These are phyloP conservation scores for Drosophila equinoxialis DNA, from an alignment of 1,140 invertebrate species.

Conservation along the genomic window DNA sequence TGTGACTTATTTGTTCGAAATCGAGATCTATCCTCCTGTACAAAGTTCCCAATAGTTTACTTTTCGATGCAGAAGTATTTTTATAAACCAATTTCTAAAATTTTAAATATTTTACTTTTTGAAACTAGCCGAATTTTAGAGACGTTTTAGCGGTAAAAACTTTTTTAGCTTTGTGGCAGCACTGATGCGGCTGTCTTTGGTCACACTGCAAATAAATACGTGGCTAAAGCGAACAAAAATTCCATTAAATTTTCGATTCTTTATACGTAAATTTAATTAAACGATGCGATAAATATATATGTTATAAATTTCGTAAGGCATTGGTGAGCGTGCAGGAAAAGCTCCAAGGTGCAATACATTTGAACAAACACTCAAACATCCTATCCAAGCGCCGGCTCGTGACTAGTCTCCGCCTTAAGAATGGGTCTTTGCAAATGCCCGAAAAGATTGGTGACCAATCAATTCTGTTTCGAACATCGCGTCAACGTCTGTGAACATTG, in stretches of 20 bases:
- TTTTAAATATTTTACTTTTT: background rate
- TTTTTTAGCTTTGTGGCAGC: background rate
- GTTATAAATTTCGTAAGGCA: background rate
- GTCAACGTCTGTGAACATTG: slow-evolving; percentile 99
- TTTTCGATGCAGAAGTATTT: no score
- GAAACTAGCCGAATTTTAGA: background rate
- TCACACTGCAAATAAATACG: slow-evolving; percentile 50
- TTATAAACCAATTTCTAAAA: no score
- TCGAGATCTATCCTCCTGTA: no score
- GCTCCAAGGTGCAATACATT: slow-evolving; percentile 29
- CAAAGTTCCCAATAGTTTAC: no score
- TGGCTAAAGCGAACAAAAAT: slow-evolving; percentile 64
- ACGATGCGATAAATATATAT: slow-evolving; percentile 52
- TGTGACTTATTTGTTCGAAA: background rate
- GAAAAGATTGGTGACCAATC: slow-evolving; percentile 97
- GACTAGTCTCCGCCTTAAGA: background rate
- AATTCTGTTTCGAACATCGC: slow-evolving; percentile 99
- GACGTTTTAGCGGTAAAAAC: background rate
- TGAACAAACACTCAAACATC: background rate
- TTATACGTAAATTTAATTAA: background rate
- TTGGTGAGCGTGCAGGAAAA: slow-evolving; percentile 9
- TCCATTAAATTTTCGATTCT: slow-evolving; percentile 37
- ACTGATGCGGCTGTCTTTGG: background rate
- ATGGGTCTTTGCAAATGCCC: slow-evolving; percentile 99
- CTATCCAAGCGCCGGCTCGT: background rate